Conservation (phyloP, 64 coral and sea anemone species). For the Stichodactyla mertensii region DNA sequence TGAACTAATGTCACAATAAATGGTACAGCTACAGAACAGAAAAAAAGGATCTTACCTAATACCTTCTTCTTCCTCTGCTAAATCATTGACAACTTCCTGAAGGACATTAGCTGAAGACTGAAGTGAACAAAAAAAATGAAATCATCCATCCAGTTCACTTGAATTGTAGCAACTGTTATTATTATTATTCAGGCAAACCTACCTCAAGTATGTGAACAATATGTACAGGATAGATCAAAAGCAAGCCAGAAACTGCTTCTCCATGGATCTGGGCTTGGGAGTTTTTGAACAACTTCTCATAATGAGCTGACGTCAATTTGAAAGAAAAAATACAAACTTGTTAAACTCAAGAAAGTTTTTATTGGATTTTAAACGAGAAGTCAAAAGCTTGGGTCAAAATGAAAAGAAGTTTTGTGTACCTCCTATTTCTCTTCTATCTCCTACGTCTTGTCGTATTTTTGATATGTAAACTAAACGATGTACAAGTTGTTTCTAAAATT, state of each 20-base stretch:
- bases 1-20: too few relatives aligned
- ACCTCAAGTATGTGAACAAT: slow-evolving; percentile 97
- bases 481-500: slow-evolving; percentile 66
- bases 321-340: too few relatives aligned
- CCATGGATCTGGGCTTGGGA: slow-evolving; percentile 79
- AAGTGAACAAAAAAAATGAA: background rate
- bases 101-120: slow-evolving; percentile 70
- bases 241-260: slow-evolving; percentile 81
- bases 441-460: slow-evolving; percentile 54
- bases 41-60: background rate
- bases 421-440: slow-evolving; percentile 74
- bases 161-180: background rate
- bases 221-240: slow-evolving; percentile 89
- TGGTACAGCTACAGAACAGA: too few relatives aligned
- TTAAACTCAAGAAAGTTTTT: too few relatives aligned
- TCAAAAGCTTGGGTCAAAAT: too few relatives aligned
- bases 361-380: too few relatives aligned
- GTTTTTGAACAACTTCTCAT: slow-evolving; percentile 94
- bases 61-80: slow-evolving; percentile 46
- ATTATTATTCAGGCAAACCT: background rate
- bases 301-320: slow-evolving; percentile 49
- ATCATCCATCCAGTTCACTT: background rate
- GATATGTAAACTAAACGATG: slow-evolving; percentile 69
- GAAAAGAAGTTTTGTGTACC: slow-evolving; percentile 8
- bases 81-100: slow-evolving; percentile 58